Base-by-base conservation (phyloP, 2,113 vertebrate genomes). In the Leptodactylus fuscus region DNA sequence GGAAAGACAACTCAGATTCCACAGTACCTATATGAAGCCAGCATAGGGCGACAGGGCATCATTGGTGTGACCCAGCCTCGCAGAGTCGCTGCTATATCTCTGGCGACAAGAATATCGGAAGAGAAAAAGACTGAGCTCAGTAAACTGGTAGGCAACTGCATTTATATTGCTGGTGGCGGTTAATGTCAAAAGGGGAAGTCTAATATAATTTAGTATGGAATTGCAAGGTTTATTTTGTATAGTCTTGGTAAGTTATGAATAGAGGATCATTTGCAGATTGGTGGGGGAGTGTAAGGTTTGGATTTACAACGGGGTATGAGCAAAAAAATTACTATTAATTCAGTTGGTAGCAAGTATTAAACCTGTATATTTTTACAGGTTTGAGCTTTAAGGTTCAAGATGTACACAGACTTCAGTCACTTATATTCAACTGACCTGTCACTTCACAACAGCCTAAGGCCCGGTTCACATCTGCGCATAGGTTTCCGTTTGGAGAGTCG, bases 1-100 rank as follows among this genome's bases (percentile, higher is more conserved):
- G 98, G 98, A 49, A 99, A 99, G 91, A 99, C 98, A 27, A 99
- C 98, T 0, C 98, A 99, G 93, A 92, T 97, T 46, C 98, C 98
- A 0, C 98, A 99, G 92, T 99, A 97, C 85, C 95, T 99, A 46
- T 98, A 97, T 0, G 97, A 99, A 88, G 95, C 87, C 0, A 95
- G 97, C 11, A 94, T 99, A 0, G 94, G 96, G 0, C 93, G 93
- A 6, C 94, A 96, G 53, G 97, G 97, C 0, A 0, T 96, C 81
- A 91, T 99, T 0, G 97, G 94, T 0, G 92, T 99, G 89, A 99
- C 98, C 3, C 98, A 99, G 88, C 98, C 98, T 16, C 97, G 98
- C 1, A 92, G 97, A 12, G 97, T 99, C 0, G 98, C 98, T 58
- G 98, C 97, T 0, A 96, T 99, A 87, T 97, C 98, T 4, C 93